These are phyloP conservation scores for Scatophagus argus DNA, from an alignment of 2,113 vertebrate genomes.

Conservation along the genomic window DNA sequence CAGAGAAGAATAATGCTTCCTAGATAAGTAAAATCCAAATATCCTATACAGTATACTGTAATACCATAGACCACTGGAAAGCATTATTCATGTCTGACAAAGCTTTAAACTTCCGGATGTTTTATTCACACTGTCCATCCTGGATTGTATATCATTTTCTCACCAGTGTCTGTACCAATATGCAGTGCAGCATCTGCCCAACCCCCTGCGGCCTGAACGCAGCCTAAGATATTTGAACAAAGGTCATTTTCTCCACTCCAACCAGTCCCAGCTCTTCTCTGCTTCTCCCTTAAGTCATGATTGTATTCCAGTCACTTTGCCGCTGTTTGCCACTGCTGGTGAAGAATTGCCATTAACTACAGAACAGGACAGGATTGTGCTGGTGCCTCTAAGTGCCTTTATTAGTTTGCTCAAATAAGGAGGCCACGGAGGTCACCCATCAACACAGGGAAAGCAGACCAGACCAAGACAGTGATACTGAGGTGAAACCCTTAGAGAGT, in stretches of 20 bases:
- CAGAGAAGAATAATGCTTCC: not conserved
- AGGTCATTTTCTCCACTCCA: conserved; percentile 44
- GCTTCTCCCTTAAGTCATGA: conserved; percentile 28
- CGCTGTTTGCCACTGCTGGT: conserved; percentile 29
- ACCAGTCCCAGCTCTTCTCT: conserved; percentile 8
- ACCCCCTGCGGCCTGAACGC: not conserved
- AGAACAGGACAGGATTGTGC: conserved; percentile 20
- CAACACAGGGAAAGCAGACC: conserved; percentile 43
- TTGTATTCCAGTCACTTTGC: conserved; percentile 35
- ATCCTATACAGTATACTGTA: not conserved
- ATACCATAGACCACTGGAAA: not conserved
- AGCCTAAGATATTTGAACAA: conserved; percentile 22
- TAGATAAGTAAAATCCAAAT: not conserved
- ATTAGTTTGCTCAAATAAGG: conserved; percentile 56
- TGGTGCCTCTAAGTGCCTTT: conserved; percentile 43
- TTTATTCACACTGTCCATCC: conserved; percentile 1
- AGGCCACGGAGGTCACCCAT: conserved; percentile 53
- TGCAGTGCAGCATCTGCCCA: not conserved
- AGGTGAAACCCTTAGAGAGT: conserved; percentile 62
- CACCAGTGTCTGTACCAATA: not conserved
- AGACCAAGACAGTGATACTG: conserved; percentile 60
- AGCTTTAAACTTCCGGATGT: not conserved
- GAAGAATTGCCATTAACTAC: conserved; percentile 44
- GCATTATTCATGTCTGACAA: not conserved
- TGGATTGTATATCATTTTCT: conserved; percentile 15